phyloP scores from a whole-genome alignment of 2,797 vertebrate species.

The Leptodactylus fallax region DNA sequence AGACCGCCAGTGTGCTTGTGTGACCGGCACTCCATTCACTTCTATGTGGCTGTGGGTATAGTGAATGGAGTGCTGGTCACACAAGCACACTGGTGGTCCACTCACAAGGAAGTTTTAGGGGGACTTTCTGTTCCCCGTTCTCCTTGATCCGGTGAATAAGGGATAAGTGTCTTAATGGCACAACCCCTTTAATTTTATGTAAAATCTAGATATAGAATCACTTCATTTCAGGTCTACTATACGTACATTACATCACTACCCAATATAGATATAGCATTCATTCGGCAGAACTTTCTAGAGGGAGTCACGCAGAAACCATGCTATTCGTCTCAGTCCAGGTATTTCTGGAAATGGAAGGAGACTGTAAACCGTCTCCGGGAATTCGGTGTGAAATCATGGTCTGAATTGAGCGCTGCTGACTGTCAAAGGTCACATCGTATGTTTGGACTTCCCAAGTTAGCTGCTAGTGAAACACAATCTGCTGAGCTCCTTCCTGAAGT shows the following conservation, averaged over 20 bases:
- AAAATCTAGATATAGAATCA: no score
- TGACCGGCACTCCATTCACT: no score
- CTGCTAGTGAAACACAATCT: constrained; percentile 58
- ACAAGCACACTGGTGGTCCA: no score
- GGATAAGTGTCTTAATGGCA: background rate
- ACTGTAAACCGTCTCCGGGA: constrained; percentile 53
- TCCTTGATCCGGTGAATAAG: no score
- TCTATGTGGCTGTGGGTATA: no score
- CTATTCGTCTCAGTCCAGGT: constrained; percentile 37
- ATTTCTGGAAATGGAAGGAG: constrained; percentile 60
- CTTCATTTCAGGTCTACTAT: no score
- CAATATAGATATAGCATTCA: constrained; percentile 7
- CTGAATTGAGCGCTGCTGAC: constrained; percentile 49
- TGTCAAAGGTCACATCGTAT: constrained; percentile 43
- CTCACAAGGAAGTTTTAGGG: no score
- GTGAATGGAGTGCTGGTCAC: no score
- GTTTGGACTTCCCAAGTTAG: constrained; percentile 45
- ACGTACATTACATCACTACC: background rate
- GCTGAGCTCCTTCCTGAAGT: constrained; percentile 42
- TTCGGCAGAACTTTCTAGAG: constrained; percentile 37
- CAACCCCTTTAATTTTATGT: background rate
- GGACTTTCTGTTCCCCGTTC: no score
- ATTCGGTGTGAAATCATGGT: constrained; percentile 62
- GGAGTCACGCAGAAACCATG: constrained; percentile 9
- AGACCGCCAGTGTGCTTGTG: no score